Percentiles rank a stretch among this genome's conserved stretches.
phyloP scores from a whole-genome alignment of 2,113 vertebrate species.

The Alethe castanea region DNA sequence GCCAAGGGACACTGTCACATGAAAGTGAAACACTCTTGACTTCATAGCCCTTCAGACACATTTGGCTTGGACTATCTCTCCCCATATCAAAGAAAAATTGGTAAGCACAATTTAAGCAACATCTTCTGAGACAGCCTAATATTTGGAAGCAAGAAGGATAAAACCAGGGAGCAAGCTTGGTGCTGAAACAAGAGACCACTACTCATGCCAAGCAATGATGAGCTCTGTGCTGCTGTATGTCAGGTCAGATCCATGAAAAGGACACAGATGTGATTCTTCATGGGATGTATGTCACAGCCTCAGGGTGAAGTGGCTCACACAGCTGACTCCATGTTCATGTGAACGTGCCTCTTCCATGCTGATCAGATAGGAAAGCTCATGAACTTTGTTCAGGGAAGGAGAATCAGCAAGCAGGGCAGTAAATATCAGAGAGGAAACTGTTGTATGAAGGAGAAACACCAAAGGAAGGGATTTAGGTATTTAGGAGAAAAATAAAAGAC shows the following conservation, averaged over 20 bases:
- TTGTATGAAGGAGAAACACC: not conserved
- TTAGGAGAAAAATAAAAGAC: not conserved
- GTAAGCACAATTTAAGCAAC: not conserved
- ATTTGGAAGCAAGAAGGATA: not conserved
- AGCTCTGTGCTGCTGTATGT: not conserved
- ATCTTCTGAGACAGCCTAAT: not conserved
- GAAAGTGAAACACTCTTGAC: not conserved
- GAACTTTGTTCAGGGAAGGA: not conserved
- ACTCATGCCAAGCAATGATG: not conserved
- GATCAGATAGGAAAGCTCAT: not conserved
- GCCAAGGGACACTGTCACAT: not conserved
- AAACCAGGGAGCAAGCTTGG: not conserved
- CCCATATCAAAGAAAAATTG: not conserved
- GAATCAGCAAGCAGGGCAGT: not conserved
- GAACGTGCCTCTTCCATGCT: not conserved
- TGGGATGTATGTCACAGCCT: not conserved
- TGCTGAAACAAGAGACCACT: not conserved
- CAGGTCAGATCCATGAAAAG: not conserved
- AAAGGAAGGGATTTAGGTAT: not conserved
- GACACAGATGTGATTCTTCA: not conserved
- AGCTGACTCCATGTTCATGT: not conserved
- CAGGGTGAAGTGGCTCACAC: not conserved
- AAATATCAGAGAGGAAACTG: not conserved
- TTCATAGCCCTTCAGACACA: not conserved
- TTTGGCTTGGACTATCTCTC: not conserved